Base-by-base conservation (phyloP, 1,140 invertebrate species). In the Cydia pomonella region DNA sequence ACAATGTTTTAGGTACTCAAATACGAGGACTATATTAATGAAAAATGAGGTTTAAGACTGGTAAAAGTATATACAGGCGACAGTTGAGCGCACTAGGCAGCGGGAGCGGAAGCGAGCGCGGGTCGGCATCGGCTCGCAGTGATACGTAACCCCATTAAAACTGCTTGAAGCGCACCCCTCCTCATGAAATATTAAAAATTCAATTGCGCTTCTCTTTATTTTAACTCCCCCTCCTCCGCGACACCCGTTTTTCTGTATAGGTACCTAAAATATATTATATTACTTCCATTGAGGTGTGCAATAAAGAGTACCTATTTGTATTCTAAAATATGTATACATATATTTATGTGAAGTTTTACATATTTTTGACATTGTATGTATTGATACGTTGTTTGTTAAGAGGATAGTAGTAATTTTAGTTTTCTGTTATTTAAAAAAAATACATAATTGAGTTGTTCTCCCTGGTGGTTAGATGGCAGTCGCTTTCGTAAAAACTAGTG, bases 181-280 rank as follows among this genome's bases (percentile, higher is more conserved):
- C 90, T 93, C 92, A 93, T 93, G 92, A 93, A 93, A 93, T 93
- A 93, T 93, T 93, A 93, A 93, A 93, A 93, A 93, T 93, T 93
- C 92, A 93, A 93, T 93, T 93, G 93, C 93, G 92, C 90, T 93
- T 92, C 93, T 93, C 92, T 93, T 93, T 93, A 93, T 93, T 93
- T 92, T 91, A 90, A 92, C 87, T 86, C 88, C 84, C 86, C 83
- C 82, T 78, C 83, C 86, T 84, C 87, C 81, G 83, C 81, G 85
- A 85, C 84, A 80, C 87, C 84, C 76, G 62, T 73, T 72, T 75
- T 89, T 85, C 83, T 84, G 82, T 90, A 92, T 88, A n/a, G n/a
- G n/a, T n/a, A 44, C 41, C 41, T 44, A 90, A 92, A 91, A 92
- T 91, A 92, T 92, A 93, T 62, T 21, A 62, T 12, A 47, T 33